Evolutionary conservation across 2,888 invertebrate species (phyloP).

Genomic region (Plagiodera versicolora): DNA sequence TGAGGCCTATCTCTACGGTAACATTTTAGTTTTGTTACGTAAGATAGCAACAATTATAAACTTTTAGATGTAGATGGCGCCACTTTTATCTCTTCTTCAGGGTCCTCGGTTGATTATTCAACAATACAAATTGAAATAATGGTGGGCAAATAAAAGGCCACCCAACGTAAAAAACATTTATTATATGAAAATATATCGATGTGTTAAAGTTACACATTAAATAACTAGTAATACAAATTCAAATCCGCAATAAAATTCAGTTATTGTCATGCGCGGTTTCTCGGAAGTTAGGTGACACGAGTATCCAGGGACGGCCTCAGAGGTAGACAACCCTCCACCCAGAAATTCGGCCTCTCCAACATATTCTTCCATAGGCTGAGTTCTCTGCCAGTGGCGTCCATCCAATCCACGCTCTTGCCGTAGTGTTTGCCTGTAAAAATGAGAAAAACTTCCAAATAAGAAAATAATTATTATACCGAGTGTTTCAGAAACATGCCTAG

Average conservation of each 20-base stretch:
- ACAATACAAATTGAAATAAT: no score
- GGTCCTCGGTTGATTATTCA: no score
- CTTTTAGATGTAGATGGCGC: no score
- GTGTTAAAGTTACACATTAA: constrained; percentile 47
- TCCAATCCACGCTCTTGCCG: constrained; percentile 88
- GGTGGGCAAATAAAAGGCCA: no score
- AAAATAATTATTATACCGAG: no score
- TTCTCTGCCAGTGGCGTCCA: constrained; percentile 93
- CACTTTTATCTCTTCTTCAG: no score
- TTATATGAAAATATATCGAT: constrained; percentile 48
- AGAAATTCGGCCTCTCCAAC: constrained; percentile 91
- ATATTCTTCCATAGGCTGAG: constrained; percentile 90
- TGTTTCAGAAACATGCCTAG: no score
- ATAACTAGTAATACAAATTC: constrained; percentile 49
- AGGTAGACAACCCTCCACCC: constrained; percentile 93
- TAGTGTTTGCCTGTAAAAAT: constrained; percentile 76
- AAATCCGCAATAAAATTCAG: constrained; percentile 33
- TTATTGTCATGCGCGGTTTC: no score
- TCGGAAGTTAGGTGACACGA: constrained; percentile 49
- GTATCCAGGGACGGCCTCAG: constrained; percentile 77
- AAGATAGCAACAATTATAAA: no score
- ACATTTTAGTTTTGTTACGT: no score
- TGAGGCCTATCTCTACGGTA: no score
- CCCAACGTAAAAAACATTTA: constrained; percentile 45
- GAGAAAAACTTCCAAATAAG: not conserved